A percentile compares a stretch with the other conserved stretches of the same genome.
phyloP scores from a whole-genome alignment of 2,888 invertebrate species.

The Crepidodera aurea region DNA sequence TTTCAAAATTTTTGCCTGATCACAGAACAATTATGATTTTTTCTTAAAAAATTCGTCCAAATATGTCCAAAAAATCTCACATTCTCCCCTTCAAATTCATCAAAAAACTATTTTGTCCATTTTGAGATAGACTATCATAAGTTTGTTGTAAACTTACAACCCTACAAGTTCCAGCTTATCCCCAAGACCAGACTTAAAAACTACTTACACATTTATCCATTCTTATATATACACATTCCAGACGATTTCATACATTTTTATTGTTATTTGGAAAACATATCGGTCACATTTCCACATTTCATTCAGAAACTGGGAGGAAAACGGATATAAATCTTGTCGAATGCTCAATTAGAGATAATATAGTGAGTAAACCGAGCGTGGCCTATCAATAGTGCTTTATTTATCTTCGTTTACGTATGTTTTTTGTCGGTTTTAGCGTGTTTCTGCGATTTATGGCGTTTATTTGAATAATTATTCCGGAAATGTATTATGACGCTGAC shows the following conservation, averaged over 20 bases:
- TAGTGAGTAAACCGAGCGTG: constrained; percentile 60
- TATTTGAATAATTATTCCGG: constrained; percentile 48
- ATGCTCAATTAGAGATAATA: constrained; percentile 61
- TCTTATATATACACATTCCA: too few species aligned
- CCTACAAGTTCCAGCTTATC: too few species aligned
- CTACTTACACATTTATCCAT: background rate
- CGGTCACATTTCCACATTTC: constrained; percentile 43
- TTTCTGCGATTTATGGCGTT: constrained; percentile 44
- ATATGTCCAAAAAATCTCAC: too few species aligned
- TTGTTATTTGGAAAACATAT: constrained; percentile 44
- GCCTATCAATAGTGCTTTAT: constrained; percentile 55
- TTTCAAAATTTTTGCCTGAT: too few species aligned
- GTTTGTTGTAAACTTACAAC: too few species aligned
- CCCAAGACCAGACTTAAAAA: too few species aligned
- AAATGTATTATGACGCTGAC: background rate
- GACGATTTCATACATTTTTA: constrained; percentile 39
- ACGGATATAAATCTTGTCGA: constrained; percentile 58
- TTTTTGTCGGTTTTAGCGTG: constrained; percentile 45
- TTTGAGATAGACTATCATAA: too few species aligned
- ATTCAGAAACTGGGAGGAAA: constrained; percentile 47
- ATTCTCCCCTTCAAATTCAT: too few species aligned
- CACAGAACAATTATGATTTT: too few species aligned
- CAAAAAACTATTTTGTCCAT: too few species aligned
- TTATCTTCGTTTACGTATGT: constrained; percentile 49
- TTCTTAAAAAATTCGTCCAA: too few species aligned